Percentiles rank a stretch among this genome's conserved stretches.
Conservation (phyloP, 2,797 vertebrate species). For the Protonibea diacanthus region DNA sequence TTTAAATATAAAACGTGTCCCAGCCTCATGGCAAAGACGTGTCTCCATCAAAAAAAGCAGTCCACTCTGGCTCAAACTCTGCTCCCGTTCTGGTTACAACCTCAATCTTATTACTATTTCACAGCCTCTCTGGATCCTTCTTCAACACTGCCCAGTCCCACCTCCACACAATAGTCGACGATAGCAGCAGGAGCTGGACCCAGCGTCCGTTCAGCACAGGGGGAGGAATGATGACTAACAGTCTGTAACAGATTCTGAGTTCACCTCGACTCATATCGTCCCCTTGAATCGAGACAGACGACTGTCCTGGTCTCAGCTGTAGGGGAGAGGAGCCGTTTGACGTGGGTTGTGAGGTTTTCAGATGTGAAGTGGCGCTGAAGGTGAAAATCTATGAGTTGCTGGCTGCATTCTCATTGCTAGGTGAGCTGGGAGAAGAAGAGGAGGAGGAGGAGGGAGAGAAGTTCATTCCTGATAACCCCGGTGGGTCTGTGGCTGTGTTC, state of each 20-base stretch:
- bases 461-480: conserved; percentile 93
- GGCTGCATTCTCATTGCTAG: conserved; percentile 92
- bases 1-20: conserved; percentile 70
- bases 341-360: conserved; percentile 42
- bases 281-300: conserved; percentile 43
- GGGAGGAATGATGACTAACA: conserved; percentile 56
- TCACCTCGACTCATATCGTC: conserved; percentile 39
- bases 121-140: conserved; percentile 49
- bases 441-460: conserved; percentile 95
- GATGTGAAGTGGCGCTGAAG: conserved; percentile 22
- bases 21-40: conserved; percentile 39
- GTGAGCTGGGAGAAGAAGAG: conserved; percentile 93
- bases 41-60: conserved; percentile 69
- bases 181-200: conserved; percentile 61
- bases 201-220: conserved; percentile 45
- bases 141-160: conserved; percentile 27
- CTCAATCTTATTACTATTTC: conserved; percentile 36
- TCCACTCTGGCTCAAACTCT: conserved; percentile 56
- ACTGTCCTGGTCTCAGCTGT: conserved; percentile 44
- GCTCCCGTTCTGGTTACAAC: conserved; percentile 39
- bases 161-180: conserved; percentile 42
- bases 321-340: conserved; percentile 29
- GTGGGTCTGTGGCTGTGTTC: conserved; percentile 98
- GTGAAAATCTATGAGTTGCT: conserved; percentile 91
- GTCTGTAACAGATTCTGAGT: conserved; percentile 43